Conservation (phyloP, 37 sponge, comb jelly and placozoan species). For the Beroe forskalii region DNA sequence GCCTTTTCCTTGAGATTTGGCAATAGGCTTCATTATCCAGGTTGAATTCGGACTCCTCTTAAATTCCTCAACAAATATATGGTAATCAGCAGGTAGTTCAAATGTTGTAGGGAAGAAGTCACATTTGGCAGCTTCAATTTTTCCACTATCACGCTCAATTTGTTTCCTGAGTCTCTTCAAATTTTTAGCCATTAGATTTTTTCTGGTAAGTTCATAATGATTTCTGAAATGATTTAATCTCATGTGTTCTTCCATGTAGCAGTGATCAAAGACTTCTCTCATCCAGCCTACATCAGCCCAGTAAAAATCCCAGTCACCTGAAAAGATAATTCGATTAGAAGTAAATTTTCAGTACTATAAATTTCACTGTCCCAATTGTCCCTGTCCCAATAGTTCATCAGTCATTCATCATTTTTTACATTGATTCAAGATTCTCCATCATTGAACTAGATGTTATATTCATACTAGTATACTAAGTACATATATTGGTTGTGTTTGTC, state of each 20-base stretch:
- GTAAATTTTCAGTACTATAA: background rate
- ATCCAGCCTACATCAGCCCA: slow-evolving; percentile 99
- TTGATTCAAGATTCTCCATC: too few species aligned
- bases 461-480: too few species aligned
- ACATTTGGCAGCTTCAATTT: slow-evolving; percentile 72
- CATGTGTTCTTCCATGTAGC: slow-evolving; percentile 96
- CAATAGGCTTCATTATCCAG: slow-evolving; percentile 99
- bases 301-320: slow-evolving; percentile 97
- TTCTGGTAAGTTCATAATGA: slow-evolving; percentile 95
- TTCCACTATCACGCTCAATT: slow-evolving; percentile 72
- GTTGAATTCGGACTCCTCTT: slow-evolving; percentile 89
- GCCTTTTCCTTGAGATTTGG: slow-evolving; percentile 97
- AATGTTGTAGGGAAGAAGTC: slow-evolving; percentile 98
- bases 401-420: too few species aligned
- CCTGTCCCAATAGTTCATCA: too few species aligned
- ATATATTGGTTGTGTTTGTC: too few species aligned
- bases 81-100: slow-evolving; percentile 98
- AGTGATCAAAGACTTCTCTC: slow-evolving; percentile 93
- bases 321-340: too few species aligned
- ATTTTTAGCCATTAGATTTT: slow-evolving; percentile 97
- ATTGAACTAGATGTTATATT: too few species aligned
- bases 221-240: slow-evolving; percentile 94
- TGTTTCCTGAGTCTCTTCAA: slow-evolving; percentile 83
- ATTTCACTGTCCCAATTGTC: too few species aligned
- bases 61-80: slow-evolving; percentile 98